Evolutionary conservation across 2,797 vertebrate species (phyloP), one percentile per base, ranked within the genome.

Genomic region (Hephaestus fuliginosus): DNA sequence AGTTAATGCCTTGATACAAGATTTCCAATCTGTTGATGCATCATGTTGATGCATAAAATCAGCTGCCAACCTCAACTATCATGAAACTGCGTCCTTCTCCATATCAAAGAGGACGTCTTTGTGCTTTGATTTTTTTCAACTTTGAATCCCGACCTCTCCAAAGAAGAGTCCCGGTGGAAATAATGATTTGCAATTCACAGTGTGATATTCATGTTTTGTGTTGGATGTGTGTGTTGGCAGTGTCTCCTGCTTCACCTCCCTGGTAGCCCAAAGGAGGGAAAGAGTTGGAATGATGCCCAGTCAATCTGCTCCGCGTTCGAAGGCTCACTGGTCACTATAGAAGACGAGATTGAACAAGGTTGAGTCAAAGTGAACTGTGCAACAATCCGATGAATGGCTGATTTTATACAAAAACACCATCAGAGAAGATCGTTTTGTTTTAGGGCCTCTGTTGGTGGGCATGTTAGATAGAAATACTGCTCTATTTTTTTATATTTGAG

Each of bases 301-400:
- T 95, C 95, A 57, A 96, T 96, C 90, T 99, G 98, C 85, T 82
- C 83, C 36, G 93, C 88, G 9, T 92, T 96, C 58, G 90, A 94
- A 30, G 97, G 96, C 30, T 94, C 95, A 1, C 95, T 99, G 18
- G 96, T 96, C 9, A 78, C 95, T 25, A 95, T 98, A 13, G 93
- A 97, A 78, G 95, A 96, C 75, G 96, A 98, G 90, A 90, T 98
- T 60, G 97, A 99, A 80, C 98, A 99, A 98, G 98, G 98, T 99
- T 78, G 41, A 76, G 39, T 57, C 68, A 60, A 70, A 72, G 14
- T 43, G 0, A 70, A 43, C 28, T 48, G 17, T 17, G 25, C 48
- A 46, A 18, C n/a, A 2, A 8, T 60, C 41, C 1, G 4, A 36
- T 17, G 13, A 70, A 33, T 41, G 33, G 11, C 20, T 18, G 0